Evolutionary conservation across 1,140 invertebrate genomes (phyloP).

Genomic region (Heliconius eleuchia): DNA sequence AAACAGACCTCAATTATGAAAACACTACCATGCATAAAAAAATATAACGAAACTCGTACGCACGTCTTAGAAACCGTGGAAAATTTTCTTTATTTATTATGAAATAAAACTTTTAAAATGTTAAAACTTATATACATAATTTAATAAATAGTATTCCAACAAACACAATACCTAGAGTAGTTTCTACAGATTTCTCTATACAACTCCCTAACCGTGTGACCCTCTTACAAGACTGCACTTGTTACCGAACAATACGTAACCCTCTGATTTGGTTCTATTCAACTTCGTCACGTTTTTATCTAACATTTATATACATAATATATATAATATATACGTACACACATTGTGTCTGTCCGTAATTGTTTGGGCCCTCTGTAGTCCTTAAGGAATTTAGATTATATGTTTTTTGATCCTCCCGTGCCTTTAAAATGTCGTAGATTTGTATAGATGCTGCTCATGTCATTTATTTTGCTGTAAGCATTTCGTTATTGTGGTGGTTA

Average conservation of each 20-base stretch:
- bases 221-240: conserved; percentile 54
- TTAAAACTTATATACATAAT: no score
- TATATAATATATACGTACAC: background rate
- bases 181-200: conserved; percentile 38
- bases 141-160: background rate
- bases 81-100: no score
- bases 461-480: background rate
- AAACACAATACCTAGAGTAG: background rate
- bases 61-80: no score
- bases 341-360: conserved; percentile 16
- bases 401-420: background rate
- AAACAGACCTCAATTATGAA: no score
- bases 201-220: conserved; percentile 47
- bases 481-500: background rate
- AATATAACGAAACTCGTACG: no score
- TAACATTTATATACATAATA: conserved; percentile 23
- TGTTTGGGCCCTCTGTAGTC: conserved; percentile 1
- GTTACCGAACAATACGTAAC: conserved; percentile 48
- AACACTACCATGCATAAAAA: no score
- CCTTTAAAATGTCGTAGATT: background rate
- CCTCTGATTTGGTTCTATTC: conserved; percentile 45
- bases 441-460: background rate
- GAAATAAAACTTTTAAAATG: no score
- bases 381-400: conserved; percentile 15
- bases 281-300: conserved; percentile 34